Base-by-base conservation (phyloP, 1,140 invertebrate species). In the Temnothorax nylanderi region DNA sequence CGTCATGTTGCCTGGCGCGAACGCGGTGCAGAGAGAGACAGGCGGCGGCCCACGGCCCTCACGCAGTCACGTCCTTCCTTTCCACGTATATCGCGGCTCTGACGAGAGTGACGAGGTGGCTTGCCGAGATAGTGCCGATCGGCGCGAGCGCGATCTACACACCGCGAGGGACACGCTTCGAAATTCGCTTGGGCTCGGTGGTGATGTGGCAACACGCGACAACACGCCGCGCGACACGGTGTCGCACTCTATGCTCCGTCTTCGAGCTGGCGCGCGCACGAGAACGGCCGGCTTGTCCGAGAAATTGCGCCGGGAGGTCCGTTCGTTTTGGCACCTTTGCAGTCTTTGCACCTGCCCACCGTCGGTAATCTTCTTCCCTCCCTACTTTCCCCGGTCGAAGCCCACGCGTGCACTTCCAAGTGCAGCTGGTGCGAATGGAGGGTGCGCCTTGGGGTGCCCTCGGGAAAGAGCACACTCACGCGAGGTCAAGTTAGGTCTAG, bases 171-270 rank as follows among this genome's bases (percentile, higher is more conserved):
- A 93, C 91, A 93, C 92, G 89, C 86, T 85, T 78, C 88, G 90
- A 91, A 91, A 49, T 74, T 91, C 76, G 72, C 91, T 93, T 90
- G 90, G 89, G 91, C 89, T 91, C 87, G 80, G 90, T 94, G 94
- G 90, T 94, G 94, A 94, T 94, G 94, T 94, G 94, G 94, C 94
- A 94, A 94, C 94, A 94, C 94, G 94, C 94, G 92, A 93, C 93
- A 94, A 69, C 91, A 88, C 89, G 88, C 88, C 85, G 85, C 88
- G 64, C 87, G 60, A 65, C 76, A 84, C 69, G 74, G 71, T 88
- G 89, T 88, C 89, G 92, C 92, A 41, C 92, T 91, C 93, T 93
- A 89, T 72, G 69, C 41, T 34, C 26, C 54, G 54, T 5, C 51
- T 74, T 74, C 26, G 80, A 69, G 10, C 11, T 37, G 18, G 26